Conservation (phyloP, 2,797 vertebrate genomes). For the Champsocephalus esox region DNA sequence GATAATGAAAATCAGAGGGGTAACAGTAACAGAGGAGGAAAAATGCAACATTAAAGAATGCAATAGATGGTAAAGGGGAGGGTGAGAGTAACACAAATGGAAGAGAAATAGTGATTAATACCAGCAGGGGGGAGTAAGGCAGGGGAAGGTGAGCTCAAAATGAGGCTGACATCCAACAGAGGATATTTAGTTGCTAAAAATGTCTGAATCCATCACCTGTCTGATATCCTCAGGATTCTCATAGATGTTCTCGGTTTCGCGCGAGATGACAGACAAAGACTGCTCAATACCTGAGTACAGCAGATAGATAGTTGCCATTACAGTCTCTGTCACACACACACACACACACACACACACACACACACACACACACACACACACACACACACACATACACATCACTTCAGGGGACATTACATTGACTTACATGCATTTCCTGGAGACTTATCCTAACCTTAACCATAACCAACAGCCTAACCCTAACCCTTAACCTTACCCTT, state of each 20-base stretch:
- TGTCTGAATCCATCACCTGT: conserved; percentile 80
- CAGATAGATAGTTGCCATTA: conserved; percentile 39
- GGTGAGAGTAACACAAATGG: not conserved
- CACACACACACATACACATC: conserved; percentile 20
- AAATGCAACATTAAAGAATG: conserved; percentile 6
- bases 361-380: conserved; percentile 29
- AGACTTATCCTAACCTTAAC: too few species aligned
- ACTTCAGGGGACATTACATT: too few species aligned
- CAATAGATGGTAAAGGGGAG: conserved; percentile 10
- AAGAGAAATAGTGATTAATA: conserved; percentile 10
- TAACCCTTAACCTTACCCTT: too few species aligned
- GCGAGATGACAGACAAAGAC: conserved; percentile 78
- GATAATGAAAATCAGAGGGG: conserved; percentile 37
- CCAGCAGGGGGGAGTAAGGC: conserved; percentile 5
- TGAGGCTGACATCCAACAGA: conserved; percentile 30
- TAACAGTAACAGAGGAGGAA: conserved; percentile 33
- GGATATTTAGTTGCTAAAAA: conserved; percentile 40
- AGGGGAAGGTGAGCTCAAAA: conserved; percentile 7
- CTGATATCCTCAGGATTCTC: conserved; percentile 85
- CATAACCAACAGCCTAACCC: too few species aligned
- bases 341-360: conserved; percentile 28
- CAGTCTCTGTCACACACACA: conserved; percentile 17
- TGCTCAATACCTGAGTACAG: conserved; percentile 77
- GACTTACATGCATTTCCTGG: too few species aligned
- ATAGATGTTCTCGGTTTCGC: conserved; percentile 86